Evolutionary conservation across 2,797 vertebrate genomes (phyloP).

Genomic region (Acanthurus leucopareius): DNA sequence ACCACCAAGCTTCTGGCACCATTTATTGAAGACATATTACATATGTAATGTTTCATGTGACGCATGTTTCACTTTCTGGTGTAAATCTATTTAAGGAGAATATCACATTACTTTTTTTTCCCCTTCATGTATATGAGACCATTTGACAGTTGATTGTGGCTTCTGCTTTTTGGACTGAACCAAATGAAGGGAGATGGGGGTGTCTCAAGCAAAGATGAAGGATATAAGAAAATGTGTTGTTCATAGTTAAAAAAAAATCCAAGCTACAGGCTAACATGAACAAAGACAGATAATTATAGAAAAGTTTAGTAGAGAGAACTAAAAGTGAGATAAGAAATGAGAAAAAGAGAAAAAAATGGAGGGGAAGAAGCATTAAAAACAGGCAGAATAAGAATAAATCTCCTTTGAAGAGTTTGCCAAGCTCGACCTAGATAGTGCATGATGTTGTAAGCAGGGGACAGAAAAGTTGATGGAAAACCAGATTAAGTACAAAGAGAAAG

Average conservation of each 20-base stretch:
- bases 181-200: background rate
- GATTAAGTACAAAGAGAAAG: constrained; percentile 9
- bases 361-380: background rate
- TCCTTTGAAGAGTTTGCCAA: background rate
- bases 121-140: background rate
- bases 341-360: background rate
- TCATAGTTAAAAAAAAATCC: background rate
- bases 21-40: background rate
- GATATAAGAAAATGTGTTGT: background rate
- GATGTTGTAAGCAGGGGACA: constrained; percentile 4
- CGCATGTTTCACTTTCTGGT: background rate
- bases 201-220: background rate
- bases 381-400: background rate
- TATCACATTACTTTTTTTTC: background rate
- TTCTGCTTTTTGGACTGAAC: background rate
- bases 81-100: background rate
- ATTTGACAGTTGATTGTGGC: background rate
- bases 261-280: background rate
- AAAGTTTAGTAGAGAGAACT: background rate
- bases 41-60: background rate
- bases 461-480: constrained; percentile 19
- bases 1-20: background rate
- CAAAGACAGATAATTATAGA: background rate
- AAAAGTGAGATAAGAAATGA: background rate
- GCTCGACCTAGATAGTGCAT: background rate